Evolutionary conservation across 2,113 vertebrate species (phyloP).

Genomic region (Hemiscyllium ocellatum): DNA sequence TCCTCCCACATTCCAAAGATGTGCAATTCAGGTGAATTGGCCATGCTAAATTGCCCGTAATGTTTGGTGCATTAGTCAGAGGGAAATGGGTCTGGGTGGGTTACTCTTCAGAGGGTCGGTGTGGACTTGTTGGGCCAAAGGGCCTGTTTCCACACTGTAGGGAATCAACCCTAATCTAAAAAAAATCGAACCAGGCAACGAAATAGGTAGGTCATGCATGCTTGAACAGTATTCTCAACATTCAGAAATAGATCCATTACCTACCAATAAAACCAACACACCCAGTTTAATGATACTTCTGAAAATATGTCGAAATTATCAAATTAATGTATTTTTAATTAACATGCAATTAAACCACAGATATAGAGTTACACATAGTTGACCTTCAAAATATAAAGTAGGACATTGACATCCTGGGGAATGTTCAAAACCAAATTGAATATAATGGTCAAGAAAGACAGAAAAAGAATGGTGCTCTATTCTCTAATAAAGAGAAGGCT

Average conservation of each 20-base stretch:
- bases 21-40: too few species aligned
- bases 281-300: not conserved
- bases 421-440: not conserved
- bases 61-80: too few species aligned
- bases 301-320: not conserved
- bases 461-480: not conserved
- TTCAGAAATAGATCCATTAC: not conserved
- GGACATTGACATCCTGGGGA: not conserved
- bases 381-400: not conserved
- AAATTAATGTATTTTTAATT: not conserved
- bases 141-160: too few species aligned
- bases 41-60: too few species aligned
- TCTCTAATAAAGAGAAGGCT: not conserved
- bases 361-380: not conserved
- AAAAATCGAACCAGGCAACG: not conserved
- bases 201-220: not conserved
- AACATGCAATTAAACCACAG: not conserved
- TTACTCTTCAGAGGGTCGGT: too few species aligned
- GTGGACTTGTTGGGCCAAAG: too few species aligned
- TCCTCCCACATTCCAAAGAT: too few species aligned
- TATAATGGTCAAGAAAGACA: not conserved
- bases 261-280: not conserved
- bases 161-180: too few species aligned
- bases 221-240: not conserved
- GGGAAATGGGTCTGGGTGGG: too few species aligned